phyloP scores from a whole-genome alignment of 2,797 vertebrate species.

The Anguilla megastoma region DNA sequence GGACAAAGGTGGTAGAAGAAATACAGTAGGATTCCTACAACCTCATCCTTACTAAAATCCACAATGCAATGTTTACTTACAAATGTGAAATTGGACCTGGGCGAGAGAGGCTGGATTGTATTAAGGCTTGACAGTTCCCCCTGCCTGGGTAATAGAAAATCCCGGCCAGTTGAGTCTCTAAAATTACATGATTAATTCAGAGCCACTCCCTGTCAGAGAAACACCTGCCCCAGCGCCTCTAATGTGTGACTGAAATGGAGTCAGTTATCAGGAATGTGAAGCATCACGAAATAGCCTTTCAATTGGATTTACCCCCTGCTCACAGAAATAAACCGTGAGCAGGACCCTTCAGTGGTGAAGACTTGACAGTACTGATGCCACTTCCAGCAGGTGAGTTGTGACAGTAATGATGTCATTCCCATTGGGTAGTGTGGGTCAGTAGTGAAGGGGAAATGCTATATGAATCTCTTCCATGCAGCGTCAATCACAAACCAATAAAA shows the following conservation, averaged over 20 bases:
- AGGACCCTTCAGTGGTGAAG: neutral
- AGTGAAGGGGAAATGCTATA: neutral
- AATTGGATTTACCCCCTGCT: neutral
- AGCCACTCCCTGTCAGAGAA: conserved; percentile 12
- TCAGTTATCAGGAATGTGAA: conserved; percentile 25
- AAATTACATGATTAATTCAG: conserved; percentile 31
- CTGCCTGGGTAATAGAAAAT: conserved; percentile 31
- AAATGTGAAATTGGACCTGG: neutral
- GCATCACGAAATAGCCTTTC: neutral
- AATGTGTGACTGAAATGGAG: conserved; percentile 4
- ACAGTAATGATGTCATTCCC: neutral
- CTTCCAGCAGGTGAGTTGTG: neutral
- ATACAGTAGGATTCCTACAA: too few species aligned
- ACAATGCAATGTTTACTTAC: neutral
- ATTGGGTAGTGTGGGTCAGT: neutral
- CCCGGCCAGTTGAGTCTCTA: conserved; percentile 20
- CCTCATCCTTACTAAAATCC: neutral
- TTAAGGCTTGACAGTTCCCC: neutral
- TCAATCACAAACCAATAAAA: neutral
- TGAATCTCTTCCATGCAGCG: neutral
- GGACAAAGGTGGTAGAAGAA: too few species aligned
- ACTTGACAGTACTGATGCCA: neutral
- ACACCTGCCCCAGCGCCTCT: conserved; percentile 3
- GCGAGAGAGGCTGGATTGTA: neutral
- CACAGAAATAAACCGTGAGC: neutral